Base-by-base conservation (phyloP, 2,113 vertebrate species). In the Laticauda laticaudata region DNA sequence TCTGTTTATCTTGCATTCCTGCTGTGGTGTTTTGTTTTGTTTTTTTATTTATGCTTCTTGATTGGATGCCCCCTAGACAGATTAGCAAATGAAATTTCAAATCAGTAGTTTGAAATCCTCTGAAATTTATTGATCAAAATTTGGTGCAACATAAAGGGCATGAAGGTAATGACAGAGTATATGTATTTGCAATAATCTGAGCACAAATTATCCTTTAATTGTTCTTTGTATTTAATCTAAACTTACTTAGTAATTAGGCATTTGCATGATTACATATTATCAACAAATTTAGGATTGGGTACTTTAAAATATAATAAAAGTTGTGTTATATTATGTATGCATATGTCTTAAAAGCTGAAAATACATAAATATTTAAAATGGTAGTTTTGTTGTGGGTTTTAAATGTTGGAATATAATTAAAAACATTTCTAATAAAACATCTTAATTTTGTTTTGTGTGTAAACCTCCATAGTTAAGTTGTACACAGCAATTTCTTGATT, bases 401-500 rank as follows among this genome's bases (percentile, higher is more conserved):
- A 48, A 64, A 1, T 24, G 91, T 91, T 91, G 97, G 91, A 94
- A 95, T 89, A 34, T 95, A 93, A 75, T 95, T 95, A 94, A 81
- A 96, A 94, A 92, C 96, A 96, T 95, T 97, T 97, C 97, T 95
- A 96, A 97, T 97, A 97, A 96, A 95, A 97, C 95, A 94, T 39
- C 26, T 87, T 93, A 93, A 23, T 26, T 88, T 87, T 96, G 3
- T 61, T 45, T 95, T 97, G 97, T 92, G 96, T 97, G 94, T 95
- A 96, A 97, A 95, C 96, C 95, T 97, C 96, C 95, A 94, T 97
- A 96, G 96, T 97, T 97, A 97, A 98, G 97, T 98, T 95, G 97
- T 98, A 98, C 98, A 98, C 98, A 96, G 97, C 98, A 98, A 98
- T 98, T 98, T 98, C 97, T 98, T 97, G 97, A 95, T 97, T 98